These are phyloP conservation scores for Salvelinus sp. DNA, from an alignment of 2,113 vertebrate species.

Conservation along the genomic window DNA sequence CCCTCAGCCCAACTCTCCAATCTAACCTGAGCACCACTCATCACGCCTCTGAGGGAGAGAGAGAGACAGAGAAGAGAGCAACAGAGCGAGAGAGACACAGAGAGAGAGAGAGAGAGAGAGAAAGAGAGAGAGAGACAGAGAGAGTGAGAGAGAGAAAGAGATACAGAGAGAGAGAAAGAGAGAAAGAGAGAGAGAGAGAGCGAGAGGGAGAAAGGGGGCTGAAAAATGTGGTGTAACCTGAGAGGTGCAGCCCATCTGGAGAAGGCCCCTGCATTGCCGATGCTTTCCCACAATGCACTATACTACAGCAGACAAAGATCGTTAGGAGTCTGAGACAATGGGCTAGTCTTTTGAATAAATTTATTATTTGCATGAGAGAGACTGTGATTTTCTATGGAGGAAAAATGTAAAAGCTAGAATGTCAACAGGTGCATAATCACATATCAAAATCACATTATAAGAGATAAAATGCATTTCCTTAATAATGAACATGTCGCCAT, in stretches of 20 bases:
- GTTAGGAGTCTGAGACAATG: constrained; percentile 61
- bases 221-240: constrained; percentile 77
- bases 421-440: constrained; percentile 28
- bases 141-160: neutral
- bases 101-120: constrained; percentile 4
- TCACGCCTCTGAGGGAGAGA: constrained; percentile 12
- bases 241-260: constrained; percentile 73
- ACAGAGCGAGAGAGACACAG: neutral
- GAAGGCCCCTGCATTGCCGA: constrained; percentile 66
- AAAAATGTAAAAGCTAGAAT: constrained; percentile 10
- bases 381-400: neutral
- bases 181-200: neutral
- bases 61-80: neutral
- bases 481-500: constrained; percentile 1
- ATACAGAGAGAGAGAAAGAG: constrained; percentile 7
- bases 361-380: constrained; percentile 67
- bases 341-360: constrained; percentile 51
- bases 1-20: constrained; percentile 52
- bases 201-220: constrained; percentile 29
- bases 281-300: constrained; percentile 78
- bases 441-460: constrained; percentile 1
- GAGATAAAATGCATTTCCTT: neutral
- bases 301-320: constrained; percentile 68
- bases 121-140: neutral
- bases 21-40: constrained; percentile 47